Evolutionary conservation across 2,113 vertebrate genomes (phyloP), one percentile per base, ranked within the genome.

Genomic region (Morphnarchus princeps): DNA sequence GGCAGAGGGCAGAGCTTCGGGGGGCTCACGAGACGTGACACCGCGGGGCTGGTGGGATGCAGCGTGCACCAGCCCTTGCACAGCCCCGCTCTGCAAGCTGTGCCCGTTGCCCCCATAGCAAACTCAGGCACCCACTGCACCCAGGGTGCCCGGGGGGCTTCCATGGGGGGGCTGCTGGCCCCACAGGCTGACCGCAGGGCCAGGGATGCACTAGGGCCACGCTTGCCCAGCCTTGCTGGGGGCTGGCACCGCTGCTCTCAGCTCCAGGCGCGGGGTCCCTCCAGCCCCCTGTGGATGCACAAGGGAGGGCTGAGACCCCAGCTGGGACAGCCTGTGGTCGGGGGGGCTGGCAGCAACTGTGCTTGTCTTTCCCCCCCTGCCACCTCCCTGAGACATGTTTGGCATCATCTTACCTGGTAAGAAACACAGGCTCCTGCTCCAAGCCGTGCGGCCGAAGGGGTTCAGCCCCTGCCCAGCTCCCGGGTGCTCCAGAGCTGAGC

Each of bases 71-170:
- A 69, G 31, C 61, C 38, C 22, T 42, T 3, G 2, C 52, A 19
- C 2, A 0, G n/a, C 26, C 42, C 81, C 1, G 2, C 17, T 82
- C 32, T 13, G 9, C 2, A 1, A 0, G 1, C 45, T 36, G 50
- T 70, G 70, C 24, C 70, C n/a, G 13, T 36, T 3, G 0, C 26
- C 24, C 20, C 47, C 16, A 6, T 25, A 90, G 69, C 47, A 70
- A 38, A 50, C 31, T 45, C 38, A 21, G 45, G 45, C 16, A 32
- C 54, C 31, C 6, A 1, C n/a, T 0, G 2, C 73, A 55, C 29
- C 10, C 45, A 36, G 38, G 25, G 55, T 38, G 40, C 16, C 25
- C 0, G 3, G 38, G 20, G 43, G 34, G 21, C 17, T 74, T 10
- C 34, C 2, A 16, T 22, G 29, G 28, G 55, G 29, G 13, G 8